Evolutionary conservation across 2,797 vertebrate genomes (phyloP), one percentile per base, ranked within the genome.

Genomic region (Dromococcyx pavoninus): DNA sequence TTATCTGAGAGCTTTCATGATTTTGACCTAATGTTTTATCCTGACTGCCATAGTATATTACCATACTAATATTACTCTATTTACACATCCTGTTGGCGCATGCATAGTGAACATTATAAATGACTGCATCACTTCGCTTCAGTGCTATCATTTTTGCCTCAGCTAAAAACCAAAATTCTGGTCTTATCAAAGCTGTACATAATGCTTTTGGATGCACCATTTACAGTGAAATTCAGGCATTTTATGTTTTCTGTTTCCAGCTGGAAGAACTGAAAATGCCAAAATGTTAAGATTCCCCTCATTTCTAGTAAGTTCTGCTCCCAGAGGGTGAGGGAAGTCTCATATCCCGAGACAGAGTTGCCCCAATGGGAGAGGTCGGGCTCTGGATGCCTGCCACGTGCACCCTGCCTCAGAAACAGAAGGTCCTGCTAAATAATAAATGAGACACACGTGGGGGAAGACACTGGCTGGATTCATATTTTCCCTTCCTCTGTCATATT

Each of bases 261-360:
- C 37, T 67, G 37, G n/a, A 77, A 89, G 33, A 51, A 71, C 2
- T 37, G 7, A 61, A 67, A 64, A n/a, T 39, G 43, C 50, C 53
- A 73, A 87, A 82, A 71, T 0, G 0, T 28, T 66, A 27, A 48
- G 9, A 58, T 43, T 60, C 3, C 5, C 44, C 17, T 22, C 13
- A 41, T 77, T 89, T 89, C 57, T 44, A 54, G 6, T 58, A 79
- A 71, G n/a, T 60, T 70, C 28, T 89, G 35, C 48, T 85, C 43
- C 32, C 69, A 77, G 44, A n/a, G 74, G 30, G 24, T 22, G 57
- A 73, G 48, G 18, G 35, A 41, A 78, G 39, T 25, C 24, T 44
- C 74, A 33, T 6, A 69, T 17, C 28, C 70, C 51, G 53, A 2
- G 2, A 57, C 60, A 65, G 32, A 58, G 33, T 5, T 62, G 41